Conservation (phyloP, 2,797 vertebrate genomes). For the Oophaga sylvatica region DNA sequence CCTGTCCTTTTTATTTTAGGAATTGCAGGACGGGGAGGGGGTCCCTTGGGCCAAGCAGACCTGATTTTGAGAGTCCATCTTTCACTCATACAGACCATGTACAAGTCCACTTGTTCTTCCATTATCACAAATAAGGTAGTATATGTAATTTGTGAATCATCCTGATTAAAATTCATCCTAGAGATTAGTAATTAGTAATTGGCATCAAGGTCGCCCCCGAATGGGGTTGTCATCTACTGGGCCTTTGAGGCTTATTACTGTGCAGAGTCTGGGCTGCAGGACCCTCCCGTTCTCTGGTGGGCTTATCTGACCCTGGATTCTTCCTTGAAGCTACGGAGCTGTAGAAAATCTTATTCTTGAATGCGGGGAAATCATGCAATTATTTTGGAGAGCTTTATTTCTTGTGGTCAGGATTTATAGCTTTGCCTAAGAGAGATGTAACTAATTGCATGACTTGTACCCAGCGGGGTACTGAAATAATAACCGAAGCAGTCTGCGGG, state of each 20-base stretch:
- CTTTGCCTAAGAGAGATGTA: conserved; percentile 43
- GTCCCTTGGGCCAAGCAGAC: too few relatives aligned
- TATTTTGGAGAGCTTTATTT: conserved; percentile 14
- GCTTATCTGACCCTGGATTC: neutral
- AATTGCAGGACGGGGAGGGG: too few relatives aligned
- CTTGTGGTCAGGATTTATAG: conserved; percentile 16
- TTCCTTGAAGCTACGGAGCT: neutral
- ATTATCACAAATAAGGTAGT: neutral
- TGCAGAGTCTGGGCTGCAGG: neutral
- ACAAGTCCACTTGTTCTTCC: neutral
- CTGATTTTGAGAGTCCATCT: too few relatives aligned
- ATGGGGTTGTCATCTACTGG: neutral
- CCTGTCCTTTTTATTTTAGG: too few relatives aligned
- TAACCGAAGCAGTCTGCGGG: conserved; percentile 34
- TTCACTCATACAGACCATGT: neutral
- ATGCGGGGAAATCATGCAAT: conserved; percentile 58
- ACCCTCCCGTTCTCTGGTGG: too few relatives aligned
- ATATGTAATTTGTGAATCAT: neutral
- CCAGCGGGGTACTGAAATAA: conserved; percentile 50
- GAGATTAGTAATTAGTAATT: neutral
- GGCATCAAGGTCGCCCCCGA: neutral
- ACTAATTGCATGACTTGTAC: conserved; percentile 52
- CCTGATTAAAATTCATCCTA: neutral
- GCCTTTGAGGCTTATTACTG: neutral
- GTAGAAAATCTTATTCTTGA: conserved; percentile 58